Evolutionary conservation across 2,113 vertebrate genomes (phyloP).

Genomic region (Colossoma macropomum): DNA sequence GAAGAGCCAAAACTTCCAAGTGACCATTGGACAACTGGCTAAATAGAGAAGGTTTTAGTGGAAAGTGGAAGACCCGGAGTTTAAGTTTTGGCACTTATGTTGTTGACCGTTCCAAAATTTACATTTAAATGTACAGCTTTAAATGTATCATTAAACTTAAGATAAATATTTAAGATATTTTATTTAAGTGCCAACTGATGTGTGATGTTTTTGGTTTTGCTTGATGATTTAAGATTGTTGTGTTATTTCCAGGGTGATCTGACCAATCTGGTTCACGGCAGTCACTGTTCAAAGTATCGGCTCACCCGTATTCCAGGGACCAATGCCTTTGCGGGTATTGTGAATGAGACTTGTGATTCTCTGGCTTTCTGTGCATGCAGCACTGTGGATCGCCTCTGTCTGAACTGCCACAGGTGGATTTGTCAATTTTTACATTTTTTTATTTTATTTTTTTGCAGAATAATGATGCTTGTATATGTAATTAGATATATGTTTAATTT

Average conservation of each 20-base stretch:
- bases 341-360: slow-evolving; percentile 96
- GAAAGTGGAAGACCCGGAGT: no score
- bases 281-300: slow-evolving; percentile 95
- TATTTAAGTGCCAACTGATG: no score
- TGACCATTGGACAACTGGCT: background rate
- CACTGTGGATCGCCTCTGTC: slow-evolving; percentile 96
- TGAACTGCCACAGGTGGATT: slow-evolving; percentile 95
- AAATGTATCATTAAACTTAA: no score
- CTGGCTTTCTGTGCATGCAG: slow-evolving; percentile 98
- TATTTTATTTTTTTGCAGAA: background rate
- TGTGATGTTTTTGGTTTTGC: no score
- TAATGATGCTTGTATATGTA: background rate
- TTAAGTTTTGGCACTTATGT: no score
- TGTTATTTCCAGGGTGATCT: slow-evolving; percentile 86
- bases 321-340: slow-evolving; percentile 95
- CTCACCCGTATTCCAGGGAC: slow-evolving; percentile 93
- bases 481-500: background rate
- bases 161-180: no score
- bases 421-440: no score
- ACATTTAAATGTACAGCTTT: no score
- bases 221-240: background rate
- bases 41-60: background rate
- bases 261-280: slow-evolving; percentile 96
- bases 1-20: no score
- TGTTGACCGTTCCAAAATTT: no score